Evolutionary conservation across 2,797 vertebrate genomes (phyloP).

Genomic region (Paedocypris micromegethes): DNA sequence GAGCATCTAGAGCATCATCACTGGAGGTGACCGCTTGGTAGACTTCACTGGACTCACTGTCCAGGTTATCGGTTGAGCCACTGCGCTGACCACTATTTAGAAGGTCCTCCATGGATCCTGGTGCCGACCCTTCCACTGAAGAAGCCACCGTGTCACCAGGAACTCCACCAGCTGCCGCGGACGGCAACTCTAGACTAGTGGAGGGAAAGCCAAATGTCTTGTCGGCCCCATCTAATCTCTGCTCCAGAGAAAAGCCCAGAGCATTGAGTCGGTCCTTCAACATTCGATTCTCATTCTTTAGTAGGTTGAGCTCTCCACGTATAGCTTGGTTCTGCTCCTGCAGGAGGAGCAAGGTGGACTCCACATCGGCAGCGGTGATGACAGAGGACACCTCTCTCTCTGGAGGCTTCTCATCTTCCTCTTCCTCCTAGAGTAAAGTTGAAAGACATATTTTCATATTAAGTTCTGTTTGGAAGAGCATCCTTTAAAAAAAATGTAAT

Average conservation of each 20-base stretch:
- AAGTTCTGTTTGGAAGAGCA: too few relatives aligned
- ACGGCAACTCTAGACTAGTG: slow-evolving; percentile 77
- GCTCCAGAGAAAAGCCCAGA: slow-evolving; percentile 90
- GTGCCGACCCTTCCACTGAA: slow-evolving; percentile 88
- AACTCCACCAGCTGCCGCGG: slow-evolving; percentile 73
- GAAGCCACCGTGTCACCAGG: slow-evolving; percentile 78
- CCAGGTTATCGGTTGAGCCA: slow-evolving; percentile 88
- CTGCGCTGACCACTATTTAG: slow-evolving; percentile 84
- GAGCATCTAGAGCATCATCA: slow-evolving; percentile 90
- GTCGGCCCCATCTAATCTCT: slow-evolving; percentile 83
- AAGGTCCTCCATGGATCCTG: slow-evolving; percentile 89
- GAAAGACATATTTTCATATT: too few relatives aligned
- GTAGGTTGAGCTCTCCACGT: slow-evolving; percentile 86
- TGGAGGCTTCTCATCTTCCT: slow-evolving; percentile 63
- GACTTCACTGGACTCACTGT: slow-evolving; percentile 93
- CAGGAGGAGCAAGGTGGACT: slow-evolving; percentile 82
- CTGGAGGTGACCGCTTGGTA: slow-evolving; percentile 94
- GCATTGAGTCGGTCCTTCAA: slow-evolving; percentile 92
- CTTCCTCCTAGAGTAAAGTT: slow-evolving; percentile 40
- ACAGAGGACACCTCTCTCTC: slow-evolving; percentile 69
- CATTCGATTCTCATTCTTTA: slow-evolving; percentile 96
- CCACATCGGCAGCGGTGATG: slow-evolving; percentile 80
- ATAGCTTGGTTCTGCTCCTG: slow-evolving; percentile 92
- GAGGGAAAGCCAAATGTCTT: slow-evolving; percentile 82
- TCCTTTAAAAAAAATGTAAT: too few relatives aligned